Conservation (phyloP, 2,888 invertebrate genomes). For the Rhingia rostrata region DNA sequence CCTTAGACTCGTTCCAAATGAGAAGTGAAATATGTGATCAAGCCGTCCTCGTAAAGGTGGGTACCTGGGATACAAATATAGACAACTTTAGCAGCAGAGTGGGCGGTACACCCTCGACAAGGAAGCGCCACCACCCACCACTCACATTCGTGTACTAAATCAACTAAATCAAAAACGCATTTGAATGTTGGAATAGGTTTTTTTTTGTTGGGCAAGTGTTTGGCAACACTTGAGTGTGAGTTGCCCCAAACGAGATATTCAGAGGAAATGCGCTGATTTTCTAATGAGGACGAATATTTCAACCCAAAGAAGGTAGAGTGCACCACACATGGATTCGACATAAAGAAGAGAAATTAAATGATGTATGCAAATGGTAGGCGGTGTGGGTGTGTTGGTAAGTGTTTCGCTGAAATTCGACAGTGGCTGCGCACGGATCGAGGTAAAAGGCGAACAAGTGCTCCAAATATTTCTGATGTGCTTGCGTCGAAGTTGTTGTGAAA, state of each 20-base stretch:
- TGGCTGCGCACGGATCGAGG: neutral
- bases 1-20: neutral
- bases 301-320: constrained; percentile 39
- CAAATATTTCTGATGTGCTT: neutral
- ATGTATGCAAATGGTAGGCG: constrained; percentile 21
- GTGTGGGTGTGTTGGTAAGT: constrained; percentile 14
- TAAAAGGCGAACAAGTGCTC: constrained; percentile 5
- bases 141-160: constrained; percentile 58
- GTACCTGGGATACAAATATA: constrained; percentile 31
- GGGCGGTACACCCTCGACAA: neutral
- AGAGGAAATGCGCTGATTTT: constrained; percentile 50
- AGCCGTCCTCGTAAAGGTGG: constrained; percentile 29
- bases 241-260: constrained; percentile 6
- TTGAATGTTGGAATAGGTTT: constrained; percentile 47
- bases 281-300: constrained; percentile 43
- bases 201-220: constrained; percentile 21
- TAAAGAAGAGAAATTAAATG: constrained; percentile 60
- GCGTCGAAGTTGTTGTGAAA: too few species aligned
- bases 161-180: constrained; percentile 73
- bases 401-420: constrained; percentile 34
- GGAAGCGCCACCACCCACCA: constrained; percentile 4
- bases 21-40: constrained; percentile 21
- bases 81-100: constrained; percentile 30
- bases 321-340: constrained; percentile 15
- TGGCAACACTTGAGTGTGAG: neutral